phyloP scores from a whole-genome alignment of 1,140 invertebrate genomes.

The Ylistrum balloti region DNA sequence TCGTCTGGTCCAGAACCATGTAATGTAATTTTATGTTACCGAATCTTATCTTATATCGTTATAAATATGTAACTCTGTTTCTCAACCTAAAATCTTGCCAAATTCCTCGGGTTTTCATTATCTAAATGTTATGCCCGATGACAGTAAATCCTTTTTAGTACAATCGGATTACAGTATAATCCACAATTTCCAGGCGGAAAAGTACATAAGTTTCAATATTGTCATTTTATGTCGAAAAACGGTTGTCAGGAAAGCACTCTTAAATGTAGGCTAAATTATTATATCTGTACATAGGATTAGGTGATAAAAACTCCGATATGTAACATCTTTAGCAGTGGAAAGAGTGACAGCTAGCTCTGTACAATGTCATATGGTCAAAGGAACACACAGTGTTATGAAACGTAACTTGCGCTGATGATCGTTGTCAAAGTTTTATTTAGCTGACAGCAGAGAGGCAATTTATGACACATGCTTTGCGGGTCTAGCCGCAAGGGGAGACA shows the following conservation, averaged over 20 bases:
- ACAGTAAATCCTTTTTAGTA: neutral
- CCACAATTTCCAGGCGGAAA: neutral
- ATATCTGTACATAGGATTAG: too few relatives aligned
- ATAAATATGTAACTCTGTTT: too few relatives aligned
- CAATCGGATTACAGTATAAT: neutral
- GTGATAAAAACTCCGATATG: neutral
- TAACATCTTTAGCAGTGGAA: neutral
- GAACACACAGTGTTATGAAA: neutral
- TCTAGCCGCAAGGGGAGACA: neutral
- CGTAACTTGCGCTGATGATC: too few relatives aligned
- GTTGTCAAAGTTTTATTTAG: neutral
- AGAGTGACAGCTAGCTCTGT: neutral
- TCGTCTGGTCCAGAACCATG: too few relatives aligned
- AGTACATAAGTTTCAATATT: neutral
- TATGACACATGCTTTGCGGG: neutral
- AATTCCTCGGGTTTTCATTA: neutral
- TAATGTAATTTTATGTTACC: too few relatives aligned
- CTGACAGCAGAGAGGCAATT: neutral
- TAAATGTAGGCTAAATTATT: too few relatives aligned
- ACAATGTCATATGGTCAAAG: neutral
- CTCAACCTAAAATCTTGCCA: neutral
- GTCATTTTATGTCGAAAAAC: neutral
- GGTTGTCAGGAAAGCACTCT: neutral
- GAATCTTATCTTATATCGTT: too few relatives aligned
- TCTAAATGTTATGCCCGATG: neutral